These are phyloP conservation scores for Drosophila nigrodunni DNA, from an alignment of 1,140 invertebrate species.

Conservation along the genomic window DNA sequence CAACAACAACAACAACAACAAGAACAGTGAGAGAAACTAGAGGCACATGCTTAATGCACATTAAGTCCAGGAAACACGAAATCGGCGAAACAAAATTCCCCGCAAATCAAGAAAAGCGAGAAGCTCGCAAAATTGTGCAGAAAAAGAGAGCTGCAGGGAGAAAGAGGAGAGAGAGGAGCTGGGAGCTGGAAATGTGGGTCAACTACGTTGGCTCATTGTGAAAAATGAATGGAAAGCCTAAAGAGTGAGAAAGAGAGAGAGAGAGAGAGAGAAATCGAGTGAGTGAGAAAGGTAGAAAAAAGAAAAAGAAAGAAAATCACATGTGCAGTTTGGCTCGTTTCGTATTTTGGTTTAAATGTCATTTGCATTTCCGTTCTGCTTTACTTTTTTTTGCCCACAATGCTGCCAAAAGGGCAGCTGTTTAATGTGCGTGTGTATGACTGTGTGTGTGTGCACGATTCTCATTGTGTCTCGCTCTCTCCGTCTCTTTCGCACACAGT, in stretches of 20 bases:
- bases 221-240: slow-evolving; percentile 14
- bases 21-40: slow-evolving; percentile 11
- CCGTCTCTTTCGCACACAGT: not conserved
- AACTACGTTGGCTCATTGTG: slow-evolving; percentile 66
- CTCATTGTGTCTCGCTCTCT: not conserved
- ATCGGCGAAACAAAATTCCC: slow-evolving; percentile 29
- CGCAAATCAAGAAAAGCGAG: slow-evolving; percentile 28
- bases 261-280: not conserved
- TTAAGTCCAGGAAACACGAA: slow-evolving; percentile 42
- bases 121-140: slow-evolving; percentile 10
- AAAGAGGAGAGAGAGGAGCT: not conserved
- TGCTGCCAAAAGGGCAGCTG: slow-evolving; percentile 59
- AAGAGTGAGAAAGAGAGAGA: not conserved
- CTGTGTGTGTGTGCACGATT: slow-evolving; percentile 1
- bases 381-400: slow-evolving; percentile 17
- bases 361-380: slow-evolving; percentile 51
- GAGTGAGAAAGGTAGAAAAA: not conserved
- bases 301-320: slow-evolving; percentile 11
- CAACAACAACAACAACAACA: not conserved
- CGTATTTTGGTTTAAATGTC: slow-evolving; percentile 46
- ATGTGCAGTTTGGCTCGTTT: slow-evolving; percentile 40
- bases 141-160: not conserved
- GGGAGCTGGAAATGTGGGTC: slow-evolving; percentile 61
- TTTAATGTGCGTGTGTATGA: slow-evolving; percentile 39
- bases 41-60: slow-evolving; percentile 45